Evolutionary conservation across 2,888 invertebrate genomes (phyloP).

Genomic region (Hanleya hanleyi): DNA sequence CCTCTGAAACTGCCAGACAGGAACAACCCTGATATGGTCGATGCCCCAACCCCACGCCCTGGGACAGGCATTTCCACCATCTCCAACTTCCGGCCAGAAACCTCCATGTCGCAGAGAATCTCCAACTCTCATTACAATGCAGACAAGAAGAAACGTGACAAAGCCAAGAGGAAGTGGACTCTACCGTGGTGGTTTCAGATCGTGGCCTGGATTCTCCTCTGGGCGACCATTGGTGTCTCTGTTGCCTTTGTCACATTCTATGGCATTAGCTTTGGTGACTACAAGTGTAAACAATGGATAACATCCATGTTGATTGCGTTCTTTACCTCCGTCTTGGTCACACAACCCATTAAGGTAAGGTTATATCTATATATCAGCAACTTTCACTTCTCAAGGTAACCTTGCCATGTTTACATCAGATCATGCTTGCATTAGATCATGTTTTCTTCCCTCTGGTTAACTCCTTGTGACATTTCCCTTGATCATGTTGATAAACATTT

Average conservation of each 20-base stretch:
- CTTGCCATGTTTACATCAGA: not conserved
- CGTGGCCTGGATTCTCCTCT: slow-evolving; percentile 74
- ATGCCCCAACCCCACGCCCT: not conserved
- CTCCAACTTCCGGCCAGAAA: slow-evolving; percentile 28
- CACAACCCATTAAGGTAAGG: slow-evolving; percentile 75
- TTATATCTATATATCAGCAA: not conserved
- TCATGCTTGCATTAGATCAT: not conserved
- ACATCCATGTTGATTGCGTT: slow-evolving; percentile 75
- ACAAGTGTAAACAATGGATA: slow-evolving; percentile 75
- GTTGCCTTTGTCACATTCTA: slow-evolving; percentile 74
- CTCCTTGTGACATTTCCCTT: no score
- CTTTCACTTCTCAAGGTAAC: not conserved
- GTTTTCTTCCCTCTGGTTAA: not conserved
- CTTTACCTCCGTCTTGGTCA: slow-evolving; percentile 74
- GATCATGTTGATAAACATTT: no score
- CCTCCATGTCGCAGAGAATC: slow-evolving; percentile 35
- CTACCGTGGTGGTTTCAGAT: slow-evolving; percentile 71
- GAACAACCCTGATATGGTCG: not conserved
- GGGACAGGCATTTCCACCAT: not conserved
- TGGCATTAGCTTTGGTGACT: slow-evolving; percentile 75
- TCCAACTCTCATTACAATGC: not conserved
- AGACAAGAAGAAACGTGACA: slow-evolving; percentile 14
- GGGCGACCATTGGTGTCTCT: slow-evolving; percentile 67
- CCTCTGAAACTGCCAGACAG: not conserved
- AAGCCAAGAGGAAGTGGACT: slow-evolving; percentile 61